Conservation (phyloP, 2,797 vertebrate genomes). For the Crenuchus spilurus region DNA sequence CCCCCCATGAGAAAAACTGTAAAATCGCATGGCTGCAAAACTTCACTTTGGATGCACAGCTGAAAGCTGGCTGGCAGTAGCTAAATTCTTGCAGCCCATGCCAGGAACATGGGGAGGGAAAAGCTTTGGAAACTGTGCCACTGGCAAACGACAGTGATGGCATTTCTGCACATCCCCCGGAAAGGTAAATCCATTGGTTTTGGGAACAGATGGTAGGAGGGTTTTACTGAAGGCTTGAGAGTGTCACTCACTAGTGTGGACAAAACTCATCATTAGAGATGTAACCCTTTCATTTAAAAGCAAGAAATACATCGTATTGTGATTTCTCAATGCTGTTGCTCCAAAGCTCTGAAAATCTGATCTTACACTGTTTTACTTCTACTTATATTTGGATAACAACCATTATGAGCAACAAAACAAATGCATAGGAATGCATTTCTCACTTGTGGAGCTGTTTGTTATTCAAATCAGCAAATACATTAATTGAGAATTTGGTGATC, state of each 20-base stretch:
- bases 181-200: conserved; percentile 57
- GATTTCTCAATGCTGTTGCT: too few relatives aligned
- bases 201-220: conserved; percentile 52
- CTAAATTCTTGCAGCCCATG: conserved; percentile 21
- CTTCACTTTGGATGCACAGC: conserved; percentile 32
- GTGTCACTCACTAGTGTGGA: conserved; percentile 32
- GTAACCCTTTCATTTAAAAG: background rate
- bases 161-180: conserved; percentile 56
- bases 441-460: too few relatives aligned
- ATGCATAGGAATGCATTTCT: too few relatives aligned
- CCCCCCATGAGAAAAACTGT: conserved; percentile 22
- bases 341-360: too few relatives aligned
- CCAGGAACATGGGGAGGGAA: conserved; percentile 42
- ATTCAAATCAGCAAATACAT: too few relatives aligned
- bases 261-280: conserved; percentile 22
- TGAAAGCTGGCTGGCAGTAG: conserved; percentile 34
- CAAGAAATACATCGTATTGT: background rate
- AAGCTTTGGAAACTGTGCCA: conserved; percentile 35
- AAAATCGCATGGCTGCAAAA: conserved; percentile 37
- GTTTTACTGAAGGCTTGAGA: conserved; percentile 38
- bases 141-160: conserved; percentile 37
- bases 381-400: too few relatives aligned
- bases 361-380: too few relatives aligned
- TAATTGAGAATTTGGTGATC: too few relatives aligned
- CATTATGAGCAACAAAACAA: too few relatives aligned